Evolutionary conservation across 2,888 invertebrate genomes (phyloP).

Genomic region (Sturmia bella): DNA sequence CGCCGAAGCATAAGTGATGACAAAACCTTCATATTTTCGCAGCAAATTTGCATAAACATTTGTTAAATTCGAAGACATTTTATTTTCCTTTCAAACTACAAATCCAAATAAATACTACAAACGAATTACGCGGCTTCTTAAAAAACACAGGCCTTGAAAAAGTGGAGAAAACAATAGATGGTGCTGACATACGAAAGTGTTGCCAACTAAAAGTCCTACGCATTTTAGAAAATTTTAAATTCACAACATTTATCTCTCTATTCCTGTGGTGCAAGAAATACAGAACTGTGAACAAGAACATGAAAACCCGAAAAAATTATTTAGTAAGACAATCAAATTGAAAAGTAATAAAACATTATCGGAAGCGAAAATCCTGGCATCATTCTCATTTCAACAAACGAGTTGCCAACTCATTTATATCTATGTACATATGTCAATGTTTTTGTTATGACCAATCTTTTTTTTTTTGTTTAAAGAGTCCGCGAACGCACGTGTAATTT

Average conservation of each 20-base stretch:
- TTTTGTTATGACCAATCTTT: not conserved
- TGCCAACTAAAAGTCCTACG: not conserved
- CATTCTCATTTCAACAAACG: too few relatives aligned
- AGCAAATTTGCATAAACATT: conserved; percentile 78
- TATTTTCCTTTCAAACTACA: not conserved
- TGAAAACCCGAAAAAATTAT: too few relatives aligned
- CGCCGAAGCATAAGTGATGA: conserved; percentile 73
- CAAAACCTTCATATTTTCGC: conserved; percentile 74
- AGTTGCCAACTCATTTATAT: too few relatives aligned
- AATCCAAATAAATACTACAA: not conserved
- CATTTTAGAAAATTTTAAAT: too few relatives aligned
- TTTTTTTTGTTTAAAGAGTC: not conserved
- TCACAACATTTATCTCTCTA: too few relatives aligned
- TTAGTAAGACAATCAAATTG: too few relatives aligned
- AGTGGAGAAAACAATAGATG: not conserved
- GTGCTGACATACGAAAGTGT: not conserved
- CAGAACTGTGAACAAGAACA: too few relatives aligned
- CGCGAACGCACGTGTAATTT: conserved; percentile 40
- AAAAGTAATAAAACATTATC: too few relatives aligned
- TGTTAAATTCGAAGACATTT: conserved; percentile 76
- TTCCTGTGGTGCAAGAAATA: too few relatives aligned
- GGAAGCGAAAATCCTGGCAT: too few relatives aligned
- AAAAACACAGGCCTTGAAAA: not conserved
- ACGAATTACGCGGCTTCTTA: conserved; percentile 25
- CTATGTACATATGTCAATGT: too few relatives aligned